Evolutionary conservation across 2,888 invertebrate species (phyloP), one percentile per base, ranked within the genome.

Genomic region (Carcina quercana): DNA sequence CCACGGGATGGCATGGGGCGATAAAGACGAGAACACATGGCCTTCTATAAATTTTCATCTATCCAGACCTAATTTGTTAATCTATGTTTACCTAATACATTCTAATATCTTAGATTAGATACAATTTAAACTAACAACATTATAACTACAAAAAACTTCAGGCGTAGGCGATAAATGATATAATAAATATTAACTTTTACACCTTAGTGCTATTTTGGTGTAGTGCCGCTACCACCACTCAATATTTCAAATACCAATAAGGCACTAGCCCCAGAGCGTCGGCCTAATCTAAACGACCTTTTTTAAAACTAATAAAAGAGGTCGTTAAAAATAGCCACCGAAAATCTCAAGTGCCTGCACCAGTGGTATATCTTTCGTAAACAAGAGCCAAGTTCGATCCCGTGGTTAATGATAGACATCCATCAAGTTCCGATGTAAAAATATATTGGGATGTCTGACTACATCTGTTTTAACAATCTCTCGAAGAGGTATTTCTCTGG

Each of bases 271-370:
- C 66, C 63, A 68, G 59, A 61, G 70, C 59, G 61, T 63, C 46
- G 48, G 44, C 58, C 64, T 80, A 79, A 82, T 83, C 82, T 83
- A 74, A 83, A 80, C 79, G 75, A 75, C 75, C 80, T 68, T 76
- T 75, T 82, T 79, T 76, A 74, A 74, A 80, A 75, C 78, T 76
- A 79, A 79, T 82, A 80, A 80, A 80, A 79, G 63, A 69, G 64
- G 62, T 70, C 69, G 76, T 78, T 79, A 65, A 65, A 80, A 80
- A 82, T 80, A 82, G 79, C 82, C 72, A 76, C 80, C 70, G 76
- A 73, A 75, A 70, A 68, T 68, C 67, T 78, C 71, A 61, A 74
- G 76, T 68, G 72, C 52, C 49, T 50, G 45, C 62, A 49, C 34
- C 40, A n/a, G 26, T 39, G 44, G 50, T 47, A 69, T 73, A 74